A percentile compares a stretch with the other conserved stretches of the same genome.
These are phyloP conservation scores for Apostichopus parvimensis DNA, from an alignment of 35 echinoderm and acorn worm genomes.

Conservation along the genomic window DNA sequence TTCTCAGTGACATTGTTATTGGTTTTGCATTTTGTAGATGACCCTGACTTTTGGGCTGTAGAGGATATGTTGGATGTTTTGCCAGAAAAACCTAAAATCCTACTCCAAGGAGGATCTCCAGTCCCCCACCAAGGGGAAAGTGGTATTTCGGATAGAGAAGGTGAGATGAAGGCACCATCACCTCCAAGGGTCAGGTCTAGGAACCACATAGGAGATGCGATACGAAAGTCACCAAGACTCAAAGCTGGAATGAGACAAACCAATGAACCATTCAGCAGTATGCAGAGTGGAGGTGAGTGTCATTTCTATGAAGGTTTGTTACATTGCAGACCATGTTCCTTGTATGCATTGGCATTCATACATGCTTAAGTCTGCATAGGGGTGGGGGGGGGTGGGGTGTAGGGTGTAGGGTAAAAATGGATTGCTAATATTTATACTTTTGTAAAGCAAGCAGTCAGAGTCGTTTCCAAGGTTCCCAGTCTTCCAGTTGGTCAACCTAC, in stretches of 20 bases:
- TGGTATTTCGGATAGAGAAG: no score
- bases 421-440: no score
- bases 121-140: background rate
- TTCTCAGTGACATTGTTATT: background rate
- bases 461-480: no score
- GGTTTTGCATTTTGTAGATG: background rate
- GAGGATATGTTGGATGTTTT: conserved; percentile 43
- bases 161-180: background rate
- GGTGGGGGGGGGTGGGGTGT: no score
- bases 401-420: no score
- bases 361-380: no score
- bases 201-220: background rate
- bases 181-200: background rate
- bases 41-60: conserved; percentile 46
- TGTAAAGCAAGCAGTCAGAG: no score
- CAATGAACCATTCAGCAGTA: background rate
- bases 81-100: background rate
- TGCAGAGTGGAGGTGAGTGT: background rate
- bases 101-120: background rate
- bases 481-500: no score
- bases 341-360: no score
- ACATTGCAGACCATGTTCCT: background rate
- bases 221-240: conserved; percentile 15
- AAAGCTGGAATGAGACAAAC: background rate
- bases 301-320: background rate